A percentile compares a stretch with the other conserved stretches of the same genome.
phyloP scores from a whole-genome alignment of 1,140 invertebrate genomes.

The Oppia nitens region DNA sequence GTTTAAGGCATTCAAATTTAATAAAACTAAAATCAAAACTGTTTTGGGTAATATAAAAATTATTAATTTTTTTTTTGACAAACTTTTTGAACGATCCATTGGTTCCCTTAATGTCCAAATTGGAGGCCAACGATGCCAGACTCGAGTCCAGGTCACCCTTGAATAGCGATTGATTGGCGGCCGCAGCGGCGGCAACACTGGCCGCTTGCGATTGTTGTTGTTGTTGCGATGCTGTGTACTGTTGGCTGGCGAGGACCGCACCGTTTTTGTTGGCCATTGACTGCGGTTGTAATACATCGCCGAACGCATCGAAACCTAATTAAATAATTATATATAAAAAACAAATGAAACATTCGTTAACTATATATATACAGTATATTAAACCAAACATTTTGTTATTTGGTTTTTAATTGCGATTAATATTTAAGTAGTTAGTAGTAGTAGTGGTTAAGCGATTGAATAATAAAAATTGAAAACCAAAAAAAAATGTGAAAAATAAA shows the following conservation, averaged over 20 bases:
- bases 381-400: no score
- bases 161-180: slow-evolving; percentile 35
- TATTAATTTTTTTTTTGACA: neutral
- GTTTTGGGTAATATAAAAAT: neutral
- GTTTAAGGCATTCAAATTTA: neutral
- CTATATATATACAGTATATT: no score
- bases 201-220: neutral
- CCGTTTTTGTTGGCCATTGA: neutral
- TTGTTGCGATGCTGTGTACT: neutral
- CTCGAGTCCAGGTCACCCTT: slow-evolving; percentile 82
- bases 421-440: no score
- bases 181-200: neutral
- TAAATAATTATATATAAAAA: neutral
- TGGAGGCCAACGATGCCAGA: slow-evolving; percentile 70
- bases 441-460: no score
- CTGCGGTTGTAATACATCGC: slow-evolving; percentile 44
- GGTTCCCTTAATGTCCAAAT: slow-evolving; percentile 67
- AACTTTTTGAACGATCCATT: slow-evolving; percentile 8
- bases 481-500: no score
- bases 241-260: neutral
- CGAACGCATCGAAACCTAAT: slow-evolving; percentile 44
- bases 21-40: neutral
- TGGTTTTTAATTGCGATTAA: no score
- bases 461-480: no score
- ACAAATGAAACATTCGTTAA: neutral